Base-by-base conservation (phyloP, 2,797 vertebrate species). In the Micropoecilia bifurca region DNA sequence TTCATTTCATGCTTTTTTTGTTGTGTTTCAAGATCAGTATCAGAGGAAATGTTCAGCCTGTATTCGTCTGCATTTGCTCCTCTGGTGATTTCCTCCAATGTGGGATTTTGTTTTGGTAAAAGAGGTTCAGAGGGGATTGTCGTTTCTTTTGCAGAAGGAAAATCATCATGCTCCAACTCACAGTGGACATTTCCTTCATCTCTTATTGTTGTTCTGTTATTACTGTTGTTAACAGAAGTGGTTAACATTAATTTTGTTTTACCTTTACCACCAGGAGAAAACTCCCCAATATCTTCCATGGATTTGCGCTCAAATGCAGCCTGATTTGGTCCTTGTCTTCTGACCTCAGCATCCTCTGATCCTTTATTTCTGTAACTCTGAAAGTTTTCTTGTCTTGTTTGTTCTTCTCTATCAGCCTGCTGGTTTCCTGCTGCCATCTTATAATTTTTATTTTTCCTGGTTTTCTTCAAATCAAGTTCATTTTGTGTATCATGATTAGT, bases 151-250 rank as follows among this genome's bases (percentile, higher is more conserved):
- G 55, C 25, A 57, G 7, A 28, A 16, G 12, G 12, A 3, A 3
- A 22, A 13, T 30, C 30, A 63, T 14, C 14, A 33, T 3, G 1
- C 2, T 63, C 30, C 16, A 16, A 33, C 2, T 63, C 9, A 33
- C 30, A 18, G 12, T 33, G 16, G 6, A 63, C 10, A 63, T 63
- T 18, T 7, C 13, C 30, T 18, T 36, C 30, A 36, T 36, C 0
- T 14, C 4, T 18, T 36, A 2, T 63, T 33, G 12, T 1, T 10
- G 7, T 33, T 63, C 2, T 63, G 7, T 63, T 63, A 13, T 8
- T 36, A 1, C 16, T 36, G 30, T 4, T 2, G 4, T 30, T 53
- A 25, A 25, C n/a, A 14, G 0, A 0, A 18, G 0, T 6, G 5
- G 1, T 63, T 36, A 36, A 9, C 20, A 18, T 18, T 63, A 63